Conservation (phyloP, 2,888 invertebrate species). For the Dryobotodes eremita region DNA sequence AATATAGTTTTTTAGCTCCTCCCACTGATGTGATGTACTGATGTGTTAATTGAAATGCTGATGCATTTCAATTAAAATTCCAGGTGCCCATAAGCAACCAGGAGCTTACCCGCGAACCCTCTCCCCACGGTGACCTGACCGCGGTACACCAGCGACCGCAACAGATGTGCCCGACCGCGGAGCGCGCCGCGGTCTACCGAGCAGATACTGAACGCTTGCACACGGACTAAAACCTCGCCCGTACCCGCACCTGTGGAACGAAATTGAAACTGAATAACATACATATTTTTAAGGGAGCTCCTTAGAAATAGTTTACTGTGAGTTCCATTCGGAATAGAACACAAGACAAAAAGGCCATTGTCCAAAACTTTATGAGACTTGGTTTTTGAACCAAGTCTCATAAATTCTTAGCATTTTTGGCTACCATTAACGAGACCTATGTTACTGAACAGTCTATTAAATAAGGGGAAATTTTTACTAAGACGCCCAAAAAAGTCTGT, state of each 20-base stretch:
- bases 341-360: not conserved
- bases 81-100: not conserved
- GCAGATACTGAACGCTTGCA: constrained; percentile 87
- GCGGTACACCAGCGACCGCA: constrained; percentile 77
- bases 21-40: no score
- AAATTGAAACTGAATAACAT: not conserved
- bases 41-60: no score
- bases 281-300: not conserved
- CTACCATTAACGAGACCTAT: not conserved
- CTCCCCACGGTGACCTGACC: constrained; percentile 82
- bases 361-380: not conserved
- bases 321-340: not conserved
- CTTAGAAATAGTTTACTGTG: not conserved
- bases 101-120: constrained; percentile 81
- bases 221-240: constrained; percentile 85
- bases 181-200: constrained; percentile 82
- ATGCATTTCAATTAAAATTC: not conserved
- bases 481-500: not conserved
- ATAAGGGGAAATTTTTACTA: no score
- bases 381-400: no score
- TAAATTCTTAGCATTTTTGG: no score
- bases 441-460: not conserved
- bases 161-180: constrained; percentile 80
- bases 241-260: constrained; percentile 75
- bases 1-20: not conserved